Evolutionary conservation across 1,140 invertebrate genomes (phyloP), one percentile per base, ranked within the genome.

Genomic region (Pseudomyrmex concolor): DNA sequence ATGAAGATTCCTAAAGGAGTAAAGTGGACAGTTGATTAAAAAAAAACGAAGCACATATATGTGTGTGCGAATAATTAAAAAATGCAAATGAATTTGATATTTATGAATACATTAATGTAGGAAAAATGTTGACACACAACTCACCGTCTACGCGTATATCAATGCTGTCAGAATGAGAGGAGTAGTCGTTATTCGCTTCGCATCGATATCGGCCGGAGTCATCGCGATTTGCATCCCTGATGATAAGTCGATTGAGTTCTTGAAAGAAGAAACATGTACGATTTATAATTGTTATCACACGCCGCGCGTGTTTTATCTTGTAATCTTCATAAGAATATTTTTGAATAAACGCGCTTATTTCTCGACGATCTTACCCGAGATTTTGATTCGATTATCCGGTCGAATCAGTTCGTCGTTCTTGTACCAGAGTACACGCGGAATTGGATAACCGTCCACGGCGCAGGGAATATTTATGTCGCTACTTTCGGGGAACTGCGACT

Each of bases 131-230:
- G 64, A 12, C n/a, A n/a, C n/a, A n/a, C 17, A 73, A 86, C 87
- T 94, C 94, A 97, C 97, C 96, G 95, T 96, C 95, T 54, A 98
- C 96, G 86, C 83, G 94, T 86, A 98, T 96, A 62, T 95, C 93
- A 8, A 97, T 94, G 50, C 95, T 95, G 89, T 95, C 95, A 25
- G 94, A 95, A 70, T 95, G 94, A 43, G 94, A 95, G 34, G 95
- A 96, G 91, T 96, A 96, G 0, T 95, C 92, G 93, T 98, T 98
- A 51, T 93, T 91, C 2, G 97, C 98, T 87, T 96, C 96, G 91
- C 98, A 98, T 57, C 95, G 95, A 91, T 99, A 99, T 68, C 93
- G 94, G 19, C 97, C 98, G 17, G 96, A 95, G 91, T 98, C 97
- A 25, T 94, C 95, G 19, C 94, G 90, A 17, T 94, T 95, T 4